Conservation (phyloP, 2,888 invertebrate species). For the Ferdinandea cuprea region DNA sequence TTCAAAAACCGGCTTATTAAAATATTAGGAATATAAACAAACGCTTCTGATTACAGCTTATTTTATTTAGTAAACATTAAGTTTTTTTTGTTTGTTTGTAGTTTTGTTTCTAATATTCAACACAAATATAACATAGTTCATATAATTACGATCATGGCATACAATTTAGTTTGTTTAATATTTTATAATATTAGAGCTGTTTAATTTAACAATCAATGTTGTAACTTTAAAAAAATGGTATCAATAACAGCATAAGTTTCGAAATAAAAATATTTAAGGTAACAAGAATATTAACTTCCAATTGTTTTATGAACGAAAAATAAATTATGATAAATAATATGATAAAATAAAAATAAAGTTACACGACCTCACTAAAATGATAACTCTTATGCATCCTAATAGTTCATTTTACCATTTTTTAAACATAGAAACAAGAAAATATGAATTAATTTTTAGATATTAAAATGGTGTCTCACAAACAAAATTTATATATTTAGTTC, state of each 20-base stretch:
- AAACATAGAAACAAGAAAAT: constrained; percentile 15
- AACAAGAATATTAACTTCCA: constrained; percentile 37
- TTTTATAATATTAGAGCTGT: constrained; percentile 47
- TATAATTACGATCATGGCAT: constrained; percentile 51
- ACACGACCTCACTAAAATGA: constrained; percentile 38
- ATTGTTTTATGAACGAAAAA: constrained; percentile 28
- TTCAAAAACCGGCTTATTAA: not conserved
- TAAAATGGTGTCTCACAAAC: constrained; percentile 57
- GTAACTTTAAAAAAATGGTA: constrained; percentile 54
- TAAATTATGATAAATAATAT: not conserved
- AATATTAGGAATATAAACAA: not conserved
- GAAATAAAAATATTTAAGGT: constrained; percentile 57
- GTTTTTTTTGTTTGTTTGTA: constrained; percentile 2
- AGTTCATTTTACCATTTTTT: constrained; percentile 41
- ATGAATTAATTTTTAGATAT: constrained; percentile 50
- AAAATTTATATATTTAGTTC: constrained; percentile 7
- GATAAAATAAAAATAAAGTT: constrained; percentile 30
- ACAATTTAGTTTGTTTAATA: constrained; percentile 43
- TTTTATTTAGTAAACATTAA: not conserved
- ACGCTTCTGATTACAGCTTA: not conserved
- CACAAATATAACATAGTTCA: constrained; percentile 15
- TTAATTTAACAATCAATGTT: constrained; percentile 63
- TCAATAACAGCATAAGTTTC: constrained; percentile 54
- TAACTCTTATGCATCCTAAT: constrained; percentile 53
- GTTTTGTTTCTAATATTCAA: not conserved